Percentiles rank a stretch among this genome's conserved stretches.
Evolutionary conservation across 1,140 invertebrate species (phyloP).

Genomic region (Spodoptera frugiperda): DNA sequence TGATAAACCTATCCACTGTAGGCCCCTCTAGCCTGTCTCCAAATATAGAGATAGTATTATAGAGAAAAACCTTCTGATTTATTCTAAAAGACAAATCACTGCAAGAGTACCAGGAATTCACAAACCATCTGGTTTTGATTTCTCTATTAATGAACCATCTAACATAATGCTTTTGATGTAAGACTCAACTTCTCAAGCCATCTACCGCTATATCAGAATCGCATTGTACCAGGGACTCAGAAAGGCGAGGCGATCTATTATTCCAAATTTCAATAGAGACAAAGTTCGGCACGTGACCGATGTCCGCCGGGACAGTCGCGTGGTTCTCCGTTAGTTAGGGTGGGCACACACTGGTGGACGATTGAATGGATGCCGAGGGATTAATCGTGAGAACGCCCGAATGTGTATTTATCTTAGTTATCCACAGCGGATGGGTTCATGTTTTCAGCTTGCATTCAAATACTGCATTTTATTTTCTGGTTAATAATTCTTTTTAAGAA

Average conservation of each 20-base stretch:
- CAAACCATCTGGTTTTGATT: not conserved
- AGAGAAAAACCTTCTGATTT: too few relatives aligned
- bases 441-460: not conserved
- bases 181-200: not conserved
- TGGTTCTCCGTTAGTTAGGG: conserved; percentile 13
- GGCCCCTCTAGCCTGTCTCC: too few relatives aligned
- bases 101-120: conserved; percentile 1
- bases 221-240: conserved; percentile 29
- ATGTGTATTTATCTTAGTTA: too few relatives aligned
- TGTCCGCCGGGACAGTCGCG: conserved; percentile 26
- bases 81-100: too few relatives aligned
- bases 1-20: too few relatives aligned
- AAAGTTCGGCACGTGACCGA: conserved; percentile 36
- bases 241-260: conserved; percentile 33
- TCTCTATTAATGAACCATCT: not conserved
- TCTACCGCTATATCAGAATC: not conserved
- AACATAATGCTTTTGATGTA: conserved; percentile 6
- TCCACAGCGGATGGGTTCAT: too few relatives aligned
- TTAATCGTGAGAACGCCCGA: not conserved
- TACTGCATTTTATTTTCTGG: too few relatives aligned
- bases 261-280: conserved; percentile 37
- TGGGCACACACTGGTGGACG: not conserved
- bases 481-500: too few relatives aligned
- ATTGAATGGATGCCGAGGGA: conserved; percentile 4
- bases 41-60: too few relatives aligned